phyloP scores from a whole-genome alignment of 2,113 vertebrate species.

The Paraplagusia blochii region DNA sequence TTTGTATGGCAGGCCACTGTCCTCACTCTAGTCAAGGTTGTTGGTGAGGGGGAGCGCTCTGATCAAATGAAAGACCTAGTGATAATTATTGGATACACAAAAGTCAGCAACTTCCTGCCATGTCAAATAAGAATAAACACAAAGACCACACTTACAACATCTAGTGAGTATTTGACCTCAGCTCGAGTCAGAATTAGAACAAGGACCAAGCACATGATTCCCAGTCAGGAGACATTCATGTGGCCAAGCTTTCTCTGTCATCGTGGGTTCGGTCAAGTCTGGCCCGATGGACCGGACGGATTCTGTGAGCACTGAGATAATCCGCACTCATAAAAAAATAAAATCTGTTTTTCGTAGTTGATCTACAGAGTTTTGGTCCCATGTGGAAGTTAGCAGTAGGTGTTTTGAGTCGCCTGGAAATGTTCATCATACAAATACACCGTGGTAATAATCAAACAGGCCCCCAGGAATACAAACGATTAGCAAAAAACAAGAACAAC shows the following conservation, averaged over 20 bases:
- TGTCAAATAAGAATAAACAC: conserved; percentile 15
- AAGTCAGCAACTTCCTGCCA: conserved; percentile 4
- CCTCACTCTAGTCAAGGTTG: too few relatives aligned
- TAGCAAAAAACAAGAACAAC: conserved; percentile 49
- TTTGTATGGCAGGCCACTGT: too few relatives aligned
- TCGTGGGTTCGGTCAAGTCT: conserved; percentile 16
- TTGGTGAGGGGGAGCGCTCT: too few relatives aligned
- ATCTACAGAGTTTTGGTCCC: conserved; percentile 64
- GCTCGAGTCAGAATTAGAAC: conserved; percentile 13
- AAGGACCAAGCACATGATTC: conserved; percentile 42
- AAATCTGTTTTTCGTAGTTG: conserved; percentile 42
- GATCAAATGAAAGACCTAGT: conserved; percentile 11
- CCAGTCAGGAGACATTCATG: conserved; percentile 59
- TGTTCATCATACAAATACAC: conserved; percentile 50
- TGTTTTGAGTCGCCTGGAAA: conserved; percentile 33
- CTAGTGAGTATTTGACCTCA: conserved; percentile 14
- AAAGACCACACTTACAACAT: conserved; percentile 20
- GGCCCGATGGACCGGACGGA: conserved; percentile 7
- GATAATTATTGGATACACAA: too few relatives aligned
- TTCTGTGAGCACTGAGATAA: conserved; percentile 26
- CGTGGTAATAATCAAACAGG: conserved; percentile 36
- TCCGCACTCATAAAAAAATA: conserved; percentile 54
- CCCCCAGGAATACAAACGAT: conserved; percentile 51
- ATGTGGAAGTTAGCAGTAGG: conserved; percentile 38
- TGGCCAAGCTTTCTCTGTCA: conserved; percentile 35